Evolutionary conservation across 2,888 invertebrate species (phyloP).

Genomic region (Sinohyriopsis cumingii): DNA sequence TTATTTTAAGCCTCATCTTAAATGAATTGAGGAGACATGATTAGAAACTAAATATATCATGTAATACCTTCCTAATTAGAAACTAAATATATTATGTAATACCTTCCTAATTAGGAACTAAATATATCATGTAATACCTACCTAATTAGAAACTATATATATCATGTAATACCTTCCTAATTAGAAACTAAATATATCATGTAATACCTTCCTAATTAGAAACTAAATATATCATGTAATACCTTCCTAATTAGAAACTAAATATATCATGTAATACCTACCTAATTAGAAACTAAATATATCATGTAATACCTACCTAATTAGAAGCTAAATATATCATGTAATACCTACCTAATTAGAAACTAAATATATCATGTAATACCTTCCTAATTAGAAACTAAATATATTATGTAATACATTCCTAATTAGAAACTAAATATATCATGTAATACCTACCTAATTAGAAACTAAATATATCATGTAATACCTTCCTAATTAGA

Average conservation of each 20-base stretch:
- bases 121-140: constrained; percentile 73
- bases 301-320: constrained; percentile 77
- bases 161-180: constrained; percentile 77
- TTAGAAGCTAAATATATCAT: background rate
- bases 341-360: constrained; percentile 80
- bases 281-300: too few species aligned
- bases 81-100: background rate
- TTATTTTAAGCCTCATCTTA: background rate
- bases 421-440: too few species aligned
- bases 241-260: too few species aligned
- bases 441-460: constrained; percentile 77
- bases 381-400: too few species aligned
- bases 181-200: background rate
- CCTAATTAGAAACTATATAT: too few species aligned
- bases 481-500: constrained; percentile 80
- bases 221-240: background rate
- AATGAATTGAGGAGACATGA: background rate
- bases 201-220: constrained; percentile 80
- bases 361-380: background rate
- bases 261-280: constrained; percentile 73
- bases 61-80: too few species aligned
- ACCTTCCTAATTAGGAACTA: too few species aligned
- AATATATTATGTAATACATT: constrained; percentile 59
- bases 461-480: background rate
- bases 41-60: too few species aligned